Evolutionary conservation across 2,888 invertebrate genomes (phyloP), one percentile per base, ranked within the genome.

Genomic region (Drosophila kuntzei): DNA sequence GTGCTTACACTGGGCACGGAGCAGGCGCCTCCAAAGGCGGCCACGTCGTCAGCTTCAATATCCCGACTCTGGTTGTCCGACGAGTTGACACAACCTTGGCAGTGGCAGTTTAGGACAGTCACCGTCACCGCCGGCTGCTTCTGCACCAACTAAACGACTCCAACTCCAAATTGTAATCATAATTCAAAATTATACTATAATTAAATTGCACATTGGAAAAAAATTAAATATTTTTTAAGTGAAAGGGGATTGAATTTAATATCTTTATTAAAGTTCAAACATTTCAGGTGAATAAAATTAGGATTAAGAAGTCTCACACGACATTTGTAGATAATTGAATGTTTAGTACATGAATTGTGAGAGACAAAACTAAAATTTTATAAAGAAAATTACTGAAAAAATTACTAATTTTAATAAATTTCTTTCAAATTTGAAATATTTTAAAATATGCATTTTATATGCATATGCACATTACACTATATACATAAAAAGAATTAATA

Each of bases 91-190:
- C 74, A 71, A 18, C 34, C 55, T 7, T 78, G 66, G 54, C 54
- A 64, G 32, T 91, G 91, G 92, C 89, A 90, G 73, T 92, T 92
- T 51, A 88, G 89, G 68, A 91, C 91, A 0, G 88, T 92, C 12
- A 90, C 90, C 8, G 90, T 92, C 14, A 90, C 91, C 1, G 91
- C 92, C n/a, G 92, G 92, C 36, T 92, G 92, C 66, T 92, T 91
- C 71, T 92, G 92, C 66, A 82, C 80, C 43, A 84, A 81, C 20
- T 79, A 58, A 77, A 29, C 18, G 11, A n/a, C 11, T 9, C 12
- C 34, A 27, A 8, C 3, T 41, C 1, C 20, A 41, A 20, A 39
- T 39, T 39, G 4, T 18, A 39, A 3, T 32, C 25, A 14, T 9
- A 34, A 12, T 14, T 18, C 32, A 49, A 62, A 7, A 20, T 25